A percentile compares a stretch with the other conserved stretches of the same genome.
Evolutionary conservation across 2,888 invertebrate genomes (phyloP).

Genomic region (Drosophila ustulata): DNA sequence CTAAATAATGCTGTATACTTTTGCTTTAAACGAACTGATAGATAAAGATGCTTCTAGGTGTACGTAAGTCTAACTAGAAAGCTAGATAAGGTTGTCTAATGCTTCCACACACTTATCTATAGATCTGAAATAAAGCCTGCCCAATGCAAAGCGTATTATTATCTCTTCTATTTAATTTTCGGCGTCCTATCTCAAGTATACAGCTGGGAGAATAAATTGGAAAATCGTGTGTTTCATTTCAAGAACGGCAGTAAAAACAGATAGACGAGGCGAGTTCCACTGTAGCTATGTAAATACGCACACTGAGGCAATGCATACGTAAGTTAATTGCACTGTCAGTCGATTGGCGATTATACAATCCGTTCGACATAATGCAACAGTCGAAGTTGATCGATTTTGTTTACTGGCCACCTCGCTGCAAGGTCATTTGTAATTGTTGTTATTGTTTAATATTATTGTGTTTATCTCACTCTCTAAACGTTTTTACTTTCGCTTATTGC

Average conservation of each 20-base stretch:
- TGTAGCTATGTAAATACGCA: constrained; percentile 22
- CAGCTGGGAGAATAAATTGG: background rate
- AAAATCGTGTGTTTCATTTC: background rate
- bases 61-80: background rate
- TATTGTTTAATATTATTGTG: constrained; percentile 17
- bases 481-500: constrained; percentile 74
- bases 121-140: background rate
- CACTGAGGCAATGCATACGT: constrained; percentile 20
- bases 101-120: background rate
- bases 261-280: constrained; percentile 1
- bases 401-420: constrained; percentile 38
- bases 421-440: constrained; percentile 54
- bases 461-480: constrained; percentile 72
- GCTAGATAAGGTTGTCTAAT: background rate
- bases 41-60: no score
- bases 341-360: constrained; percentile 49
- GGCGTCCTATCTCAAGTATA: background rate
- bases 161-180: background rate
- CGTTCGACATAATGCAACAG: constrained; percentile 47
- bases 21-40: no score
- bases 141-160: background rate
- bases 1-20: no score
- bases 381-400: constrained; percentile 60
- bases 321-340: constrained; percentile 48
- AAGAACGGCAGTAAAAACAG: background rate